Base-by-base conservation (phyloP, 2,113 vertebrate genomes). In the Geococcyx californianus region DNA sequence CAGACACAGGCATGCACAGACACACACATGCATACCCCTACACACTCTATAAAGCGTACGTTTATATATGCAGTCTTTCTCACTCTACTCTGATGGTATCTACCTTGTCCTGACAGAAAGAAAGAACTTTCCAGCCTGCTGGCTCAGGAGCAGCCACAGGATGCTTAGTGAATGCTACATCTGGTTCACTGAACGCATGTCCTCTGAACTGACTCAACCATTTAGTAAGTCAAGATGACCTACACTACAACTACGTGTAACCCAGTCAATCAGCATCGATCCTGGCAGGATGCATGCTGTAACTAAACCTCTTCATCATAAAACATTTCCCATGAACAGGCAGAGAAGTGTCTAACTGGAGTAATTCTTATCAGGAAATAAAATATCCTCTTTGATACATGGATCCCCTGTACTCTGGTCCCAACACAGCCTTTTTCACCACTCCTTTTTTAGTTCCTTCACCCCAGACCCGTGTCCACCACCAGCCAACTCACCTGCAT, bases 1-100 rank as follows among this genome's bases (percentile, higher is more conserved):
- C 18, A 34, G 16, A 33, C 26, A 33, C 29, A 34, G 10, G 44
- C 8, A 47, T 6, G 9, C 2, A 3, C 19, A 19, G 16, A 58
- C 8, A 15, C 2, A 3, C 25, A 17, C 20, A 40, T 4, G 33
- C 7, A 9, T 3, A 1, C 0, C 7, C 3, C 25, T 23, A 23
- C 3, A 7, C 3, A 11, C 9, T 19, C 31, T 33, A 3, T 20
- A 18, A 60, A 20, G 10, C 33, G n/a, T 82, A 4, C 11, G 67
- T 62, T 84, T 75, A 34, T 59, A 33, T 29, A 81, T 59, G 34
- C 25, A 49, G 13, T 59, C 36, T 84, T 90, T 52, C 70, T 73
- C 40, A 56, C 10, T 44, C 36, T 62, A 12, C 28, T 82, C 18
- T 56, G 45, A 51, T 33, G 33, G 23, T 40, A 74, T 84, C 81